phyloP scores from a whole-genome alignment of 2,113 vertebrate genomes.

The Chaetorhynchus papuensis region DNA sequence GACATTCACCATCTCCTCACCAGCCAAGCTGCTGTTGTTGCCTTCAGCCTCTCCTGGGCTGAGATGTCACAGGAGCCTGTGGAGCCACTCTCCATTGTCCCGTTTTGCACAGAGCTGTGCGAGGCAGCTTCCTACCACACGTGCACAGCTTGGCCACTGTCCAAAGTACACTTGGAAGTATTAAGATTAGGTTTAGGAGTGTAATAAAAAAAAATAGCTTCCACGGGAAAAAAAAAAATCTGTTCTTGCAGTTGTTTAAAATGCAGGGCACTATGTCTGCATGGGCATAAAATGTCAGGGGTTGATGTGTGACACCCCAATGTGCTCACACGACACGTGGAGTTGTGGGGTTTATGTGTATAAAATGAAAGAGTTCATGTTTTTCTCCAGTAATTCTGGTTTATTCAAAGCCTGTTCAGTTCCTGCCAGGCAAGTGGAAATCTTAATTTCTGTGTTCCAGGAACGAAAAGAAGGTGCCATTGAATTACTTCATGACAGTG shows the following conservation, averaged over 20 bases:
- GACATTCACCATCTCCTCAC: neutral
- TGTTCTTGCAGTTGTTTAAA: neutral
- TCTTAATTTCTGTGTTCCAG: neutral
- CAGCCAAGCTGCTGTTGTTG: neutral
- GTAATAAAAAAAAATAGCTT: neutral
- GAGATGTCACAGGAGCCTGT: neutral
- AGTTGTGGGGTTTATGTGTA: neutral
- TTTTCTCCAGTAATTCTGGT: neutral
- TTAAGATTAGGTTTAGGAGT: slow-evolving; percentile 12
- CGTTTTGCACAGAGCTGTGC: neutral
- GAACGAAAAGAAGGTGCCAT: neutral
- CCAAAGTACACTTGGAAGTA: slow-evolving; percentile 43
- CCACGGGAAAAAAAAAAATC: neutral
- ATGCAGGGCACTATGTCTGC: neutral
- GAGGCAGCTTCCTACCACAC: neutral
- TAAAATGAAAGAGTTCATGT: neutral
- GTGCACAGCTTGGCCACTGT: neutral
- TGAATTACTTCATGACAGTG: neutral
- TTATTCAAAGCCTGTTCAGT: neutral
- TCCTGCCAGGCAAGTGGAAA: neutral
- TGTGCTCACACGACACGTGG: neutral
- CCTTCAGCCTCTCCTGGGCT: neutral
- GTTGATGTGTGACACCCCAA: fast-evolving
- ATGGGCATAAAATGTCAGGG: neutral
- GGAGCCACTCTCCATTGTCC: neutral